These are phyloP conservation scores for Promerops cafer DNA, from an alignment of 2,113 vertebrate genomes.

Conservation along the genomic window DNA sequence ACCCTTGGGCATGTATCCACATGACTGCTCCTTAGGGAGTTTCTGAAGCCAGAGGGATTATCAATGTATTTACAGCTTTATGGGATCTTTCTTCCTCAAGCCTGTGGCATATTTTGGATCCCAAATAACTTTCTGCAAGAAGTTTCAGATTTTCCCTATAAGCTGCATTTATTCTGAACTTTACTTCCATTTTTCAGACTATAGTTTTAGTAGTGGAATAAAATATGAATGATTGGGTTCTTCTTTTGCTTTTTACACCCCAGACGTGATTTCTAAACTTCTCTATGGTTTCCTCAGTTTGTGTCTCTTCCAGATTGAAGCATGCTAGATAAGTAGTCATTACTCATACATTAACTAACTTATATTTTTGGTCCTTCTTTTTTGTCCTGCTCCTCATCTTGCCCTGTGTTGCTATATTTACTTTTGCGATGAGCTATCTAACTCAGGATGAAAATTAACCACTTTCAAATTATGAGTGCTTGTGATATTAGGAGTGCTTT, in stretches of 20 bases:
- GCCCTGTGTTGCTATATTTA: neutral
- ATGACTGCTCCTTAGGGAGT: neutral
- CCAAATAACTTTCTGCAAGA: neutral
- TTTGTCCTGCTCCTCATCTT: neutral
- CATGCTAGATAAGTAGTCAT: neutral
- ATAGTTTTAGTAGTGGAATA: neutral
- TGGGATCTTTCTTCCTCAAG: neutral
- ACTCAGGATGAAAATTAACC: neutral
- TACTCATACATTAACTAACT: neutral
- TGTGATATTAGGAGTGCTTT: neutral
- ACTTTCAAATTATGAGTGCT: neutral
- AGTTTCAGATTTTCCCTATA: neutral
- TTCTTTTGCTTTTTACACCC: neutral
- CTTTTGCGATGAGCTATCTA: neutral
- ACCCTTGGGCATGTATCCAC: neutral
- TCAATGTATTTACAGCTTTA: neutral
- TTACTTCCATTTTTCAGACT: neutral
- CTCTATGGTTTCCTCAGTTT: neutral
- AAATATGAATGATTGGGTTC: neutral
- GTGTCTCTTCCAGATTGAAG: neutral
- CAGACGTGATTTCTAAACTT: neutral
- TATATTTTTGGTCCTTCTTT: neutral
- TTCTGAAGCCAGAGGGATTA: neutral
- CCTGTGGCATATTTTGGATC: neutral
- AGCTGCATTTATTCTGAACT: neutral